Base-by-base conservation (phyloP, 1,140 invertebrate genomes). In the Leptinotarsa defecta region DNA sequence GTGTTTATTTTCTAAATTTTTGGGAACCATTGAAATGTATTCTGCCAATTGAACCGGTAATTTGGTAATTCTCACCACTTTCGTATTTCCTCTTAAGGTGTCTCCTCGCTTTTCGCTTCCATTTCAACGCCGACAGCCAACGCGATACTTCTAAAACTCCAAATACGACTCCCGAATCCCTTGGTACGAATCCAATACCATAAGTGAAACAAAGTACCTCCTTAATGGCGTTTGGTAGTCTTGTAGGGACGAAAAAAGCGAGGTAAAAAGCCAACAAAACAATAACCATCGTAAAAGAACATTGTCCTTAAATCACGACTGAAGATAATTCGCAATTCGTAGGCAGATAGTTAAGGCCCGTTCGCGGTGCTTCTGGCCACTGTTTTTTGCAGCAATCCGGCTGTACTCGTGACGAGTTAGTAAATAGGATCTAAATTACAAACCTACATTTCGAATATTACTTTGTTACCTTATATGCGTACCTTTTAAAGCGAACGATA, bases 391-490 rank as follows among this genome's bases (percentile, higher is more conserved):
- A 34, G 70, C 64, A 78, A 78, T 76, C 71, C 72, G 20, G 57
- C 52, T 64, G 68, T 74, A 74, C 74, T 76, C 78, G 78, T 79
- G 78, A 79, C 71, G 78, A 68, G 78, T 73, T 63, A 79, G 63
- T 75, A 79, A 79, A 79, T 79, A 73, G 78, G 63, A 79, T 69
- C 75, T 79, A 79, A 79, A 79, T 77, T 74, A 75, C 76, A 77
- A 77, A 77, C 78, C 78, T 79, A 79, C 78, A 79, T 79, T 79
- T 77, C 78, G 78, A 74, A 79, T 78, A 79, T 79, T 77, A 77
- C 76, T 68, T 52, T 69, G 71, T 64, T 75, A 62, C 76, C 76
- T 72, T 79, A 70, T 74, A 77, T 22, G 71, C 61, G 68, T 17
- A 19, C n/a, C 69, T 71, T 61, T 78, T 76, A 76, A 78, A 71